A percentile compares a stretch with the other conserved stretches of the same genome.
phyloP scores from a whole-genome alignment of 2,888 invertebrate species.

The Drosophila falleni region DNA sequence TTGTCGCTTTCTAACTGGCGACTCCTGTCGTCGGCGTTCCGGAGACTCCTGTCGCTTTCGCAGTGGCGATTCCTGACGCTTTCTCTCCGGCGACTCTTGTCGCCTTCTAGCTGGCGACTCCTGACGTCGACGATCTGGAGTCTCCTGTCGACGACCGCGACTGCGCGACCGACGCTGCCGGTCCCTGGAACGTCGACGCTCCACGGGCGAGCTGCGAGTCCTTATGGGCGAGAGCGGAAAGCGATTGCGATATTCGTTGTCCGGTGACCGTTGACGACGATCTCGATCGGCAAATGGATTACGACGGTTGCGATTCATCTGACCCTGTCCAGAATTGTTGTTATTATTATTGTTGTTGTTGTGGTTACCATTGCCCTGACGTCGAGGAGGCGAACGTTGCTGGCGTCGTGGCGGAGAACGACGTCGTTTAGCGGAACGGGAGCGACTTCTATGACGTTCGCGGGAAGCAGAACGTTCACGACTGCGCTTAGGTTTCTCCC shows the following conservation, averaged over 20 bases:
- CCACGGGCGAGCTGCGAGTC: conserved; percentile 69
- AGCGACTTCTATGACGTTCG: conserved; percentile 62
- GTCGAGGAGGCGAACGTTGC: conserved; percentile 80
- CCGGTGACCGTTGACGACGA: conserved; percentile 79
- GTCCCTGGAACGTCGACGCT: conserved; percentile 71
- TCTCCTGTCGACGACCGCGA: conserved; percentile 51
- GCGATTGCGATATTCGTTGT: conserved; percentile 81
- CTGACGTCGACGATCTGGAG: conserved; percentile 38
- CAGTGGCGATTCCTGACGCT: conserved; percentile 43
- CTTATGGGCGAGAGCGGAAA: conserved; percentile 82
- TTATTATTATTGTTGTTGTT: conserved; percentile 14
- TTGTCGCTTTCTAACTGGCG: conserved; percentile 26
- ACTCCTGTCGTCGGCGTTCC: conserved; percentile 31
- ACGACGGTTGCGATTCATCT: conserved; percentile 68
- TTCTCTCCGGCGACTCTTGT: conserved; percentile 34
- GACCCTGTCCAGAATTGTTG: conserved; percentile 28
- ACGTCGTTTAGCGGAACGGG: conserved; percentile 67
- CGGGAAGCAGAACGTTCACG: conserved; percentile 60
- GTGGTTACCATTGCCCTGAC: conserved; percentile 46
- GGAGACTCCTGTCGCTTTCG: conserved; percentile 37
- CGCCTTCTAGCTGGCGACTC: conserved; percentile 40
- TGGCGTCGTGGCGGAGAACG: conserved; percentile 74
- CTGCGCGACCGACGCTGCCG: conserved; percentile 63
- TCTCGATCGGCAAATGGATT: conserved; percentile 83
- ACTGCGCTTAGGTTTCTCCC: conserved; percentile 40